phyloP scores from a whole-genome alignment of 2,113 vertebrate species.

The Ceyx melanurus region DNA sequence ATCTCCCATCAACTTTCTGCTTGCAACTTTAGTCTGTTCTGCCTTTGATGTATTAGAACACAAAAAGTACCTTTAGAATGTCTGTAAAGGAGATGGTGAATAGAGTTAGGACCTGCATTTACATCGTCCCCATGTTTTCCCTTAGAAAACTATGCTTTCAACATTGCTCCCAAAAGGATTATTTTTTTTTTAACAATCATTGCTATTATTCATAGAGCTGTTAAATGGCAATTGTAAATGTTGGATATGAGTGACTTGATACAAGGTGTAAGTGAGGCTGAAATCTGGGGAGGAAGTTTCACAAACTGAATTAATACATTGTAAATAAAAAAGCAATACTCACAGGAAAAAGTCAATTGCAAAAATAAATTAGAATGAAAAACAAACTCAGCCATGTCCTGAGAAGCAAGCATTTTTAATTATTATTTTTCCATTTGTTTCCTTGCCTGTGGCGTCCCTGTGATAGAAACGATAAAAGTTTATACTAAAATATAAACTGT shows the following conservation, averaged over 20 bases:
- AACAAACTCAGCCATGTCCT: background rate
- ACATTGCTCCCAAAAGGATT: background rate
- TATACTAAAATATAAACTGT: conserved; percentile 19
- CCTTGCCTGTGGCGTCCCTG: background rate
- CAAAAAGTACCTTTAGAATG: background rate
- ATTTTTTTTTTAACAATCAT: background rate
- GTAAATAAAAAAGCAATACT: background rate
- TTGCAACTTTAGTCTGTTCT: background rate
- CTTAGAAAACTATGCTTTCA: background rate
- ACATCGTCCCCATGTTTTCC: background rate
- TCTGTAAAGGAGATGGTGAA: background rate
- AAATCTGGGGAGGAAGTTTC: background rate
- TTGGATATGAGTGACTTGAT: background rate
- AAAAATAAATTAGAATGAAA: background rate
- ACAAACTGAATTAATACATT: background rate
- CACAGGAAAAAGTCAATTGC: background rate
- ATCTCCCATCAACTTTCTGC: background rate
- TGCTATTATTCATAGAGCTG: background rate
- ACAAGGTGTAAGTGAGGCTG: background rate
- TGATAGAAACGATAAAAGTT: conserved; percentile 20
- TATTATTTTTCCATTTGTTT: conserved; percentile 11
- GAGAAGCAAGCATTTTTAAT: background rate
- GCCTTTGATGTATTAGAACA: background rate
- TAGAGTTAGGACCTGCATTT: background rate
- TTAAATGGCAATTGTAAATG: background rate